Percentiles rank a stretch among this genome's conserved stretches.
Evolutionary conservation across 2,888 invertebrate genomes (phyloP).

Genomic region (Eueremaeus valkanovi): DNA sequence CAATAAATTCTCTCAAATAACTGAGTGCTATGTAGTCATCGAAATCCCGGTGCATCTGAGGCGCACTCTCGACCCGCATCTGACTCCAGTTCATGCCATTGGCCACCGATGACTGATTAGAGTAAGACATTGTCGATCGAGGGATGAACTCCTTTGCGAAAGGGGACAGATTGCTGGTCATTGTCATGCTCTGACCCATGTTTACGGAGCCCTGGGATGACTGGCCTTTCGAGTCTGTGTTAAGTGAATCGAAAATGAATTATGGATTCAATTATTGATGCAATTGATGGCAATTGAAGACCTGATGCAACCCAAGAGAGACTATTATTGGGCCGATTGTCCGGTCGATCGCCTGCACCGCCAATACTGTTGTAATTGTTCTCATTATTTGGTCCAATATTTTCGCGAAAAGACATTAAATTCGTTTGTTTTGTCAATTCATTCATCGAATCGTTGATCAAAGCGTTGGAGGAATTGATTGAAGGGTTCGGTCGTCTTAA

Average conservation of each 20-base stretch:
- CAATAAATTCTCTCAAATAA: slow-evolving; percentile 44
- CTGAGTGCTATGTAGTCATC: slow-evolving; percentile 41
- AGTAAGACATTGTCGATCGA: background rate
- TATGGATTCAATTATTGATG: background rate
- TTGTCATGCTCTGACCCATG: background rate
- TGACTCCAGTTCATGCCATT: background rate
- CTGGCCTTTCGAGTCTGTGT: background rate
- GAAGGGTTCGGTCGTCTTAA: background rate
- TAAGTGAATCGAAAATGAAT: no score
- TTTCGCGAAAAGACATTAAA: background rate
- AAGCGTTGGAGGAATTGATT: background rate
- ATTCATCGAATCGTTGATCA: background rate
- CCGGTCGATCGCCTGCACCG: slow-evolving; percentile 5
- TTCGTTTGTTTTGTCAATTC: slow-evolving; percentile 15
- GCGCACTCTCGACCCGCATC: background rate
- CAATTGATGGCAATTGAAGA: background rate
- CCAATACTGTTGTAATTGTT: background rate
- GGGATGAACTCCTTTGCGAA: slow-evolving; percentile 33
- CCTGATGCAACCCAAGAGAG: background rate
- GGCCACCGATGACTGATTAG: slow-evolving; percentile 18
- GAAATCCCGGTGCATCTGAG: slow-evolving; percentile 18
- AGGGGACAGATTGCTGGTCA: background rate
- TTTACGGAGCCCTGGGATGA: background rate
- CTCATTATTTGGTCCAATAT: background rate
- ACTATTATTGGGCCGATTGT: no score